Evolutionary conservation across 2,113 vertebrate genomes (phyloP).

Genomic region (Sapajus apella): DNA sequence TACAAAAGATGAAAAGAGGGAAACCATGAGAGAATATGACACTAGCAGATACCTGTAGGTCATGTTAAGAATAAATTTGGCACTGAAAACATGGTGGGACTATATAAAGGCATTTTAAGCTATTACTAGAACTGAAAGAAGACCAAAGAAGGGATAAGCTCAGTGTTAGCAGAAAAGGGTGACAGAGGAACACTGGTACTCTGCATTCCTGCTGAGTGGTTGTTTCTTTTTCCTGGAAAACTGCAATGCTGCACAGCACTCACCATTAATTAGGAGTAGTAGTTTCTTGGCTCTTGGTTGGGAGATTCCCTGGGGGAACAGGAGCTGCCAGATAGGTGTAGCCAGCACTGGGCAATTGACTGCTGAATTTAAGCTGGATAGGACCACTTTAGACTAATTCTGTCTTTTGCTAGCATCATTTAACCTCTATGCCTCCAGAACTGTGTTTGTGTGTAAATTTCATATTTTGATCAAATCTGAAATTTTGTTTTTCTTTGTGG

Average conservation of each 20-base stretch:
- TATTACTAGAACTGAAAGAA: background rate
- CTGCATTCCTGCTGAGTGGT: background rate
- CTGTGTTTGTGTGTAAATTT: background rate
- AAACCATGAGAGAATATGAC: background rate
- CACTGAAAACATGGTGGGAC: background rate
- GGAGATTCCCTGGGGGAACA: background rate
- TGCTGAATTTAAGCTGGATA: background rate
- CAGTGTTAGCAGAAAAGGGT: background rate
- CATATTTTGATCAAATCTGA: background rate
- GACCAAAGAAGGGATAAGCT: background rate
- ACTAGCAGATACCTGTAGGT: background rate
- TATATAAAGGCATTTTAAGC: background rate
- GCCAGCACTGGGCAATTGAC: background rate
- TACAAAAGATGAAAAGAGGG: background rate
- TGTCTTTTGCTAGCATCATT: background rate
- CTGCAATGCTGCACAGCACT: background rate
- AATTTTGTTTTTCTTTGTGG: background rate
- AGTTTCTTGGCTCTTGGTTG: background rate
- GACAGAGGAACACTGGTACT: background rate
- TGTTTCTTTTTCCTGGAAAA: background rate
- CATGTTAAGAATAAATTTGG: background rate
- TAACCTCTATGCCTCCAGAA: background rate
- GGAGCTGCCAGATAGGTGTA: background rate
- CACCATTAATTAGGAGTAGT: accelerated
- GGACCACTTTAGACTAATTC: background rate